Base-by-base conservation (phyloP, 2,113 vertebrate genomes). In the Leucosticte australis region DNA sequence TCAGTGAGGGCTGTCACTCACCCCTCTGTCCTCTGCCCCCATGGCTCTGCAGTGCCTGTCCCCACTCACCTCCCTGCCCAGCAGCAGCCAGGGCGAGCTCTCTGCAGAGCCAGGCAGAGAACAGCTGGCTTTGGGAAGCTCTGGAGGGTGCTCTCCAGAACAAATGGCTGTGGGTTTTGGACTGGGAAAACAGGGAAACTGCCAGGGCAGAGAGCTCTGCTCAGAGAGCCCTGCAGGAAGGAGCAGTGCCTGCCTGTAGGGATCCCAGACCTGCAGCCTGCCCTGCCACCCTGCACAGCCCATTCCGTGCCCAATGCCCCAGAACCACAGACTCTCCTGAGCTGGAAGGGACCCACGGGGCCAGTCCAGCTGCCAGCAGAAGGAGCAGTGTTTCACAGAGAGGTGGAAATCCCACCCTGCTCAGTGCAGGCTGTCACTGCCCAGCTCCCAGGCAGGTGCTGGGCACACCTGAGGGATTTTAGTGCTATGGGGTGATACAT, bases 111-210 rank as follows among this genome's bases (percentile, higher is more conserved):
- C 60, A 30, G 80, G 70, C 63, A n/a, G 53, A 21, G 82, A 82
- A 20, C 47, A 49, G 4, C 55, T 26, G 13, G 0, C 33, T 4
- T 71, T 37, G 62, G 83, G 47, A 42, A 79, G 65, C 83, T 79
- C 46, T 8, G 26, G 65, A 85, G 74, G 35, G 2, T 9, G 53
- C 41, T 87, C 59, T 9, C 41, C 35, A 22, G 44, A 59, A 39
- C 55, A 39, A 85, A 33, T 4, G 67, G 76, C 39, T 13, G 57
- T 12, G 71, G 62, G 6, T 90, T 76, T 79, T 35, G 20, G 15
- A 31, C 8, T 17, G 18, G 71, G 91, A 68, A 93, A 89, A 44
- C 63, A 78, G 94, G 95, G 83, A 79, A 96, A 81, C 65, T 92
- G 70, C 56, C 93, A 62, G 67, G 90, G 84, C 87, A 64, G 24